Conservation (phyloP, 2,113 vertebrate genomes). For the Bos indicus region DNA sequence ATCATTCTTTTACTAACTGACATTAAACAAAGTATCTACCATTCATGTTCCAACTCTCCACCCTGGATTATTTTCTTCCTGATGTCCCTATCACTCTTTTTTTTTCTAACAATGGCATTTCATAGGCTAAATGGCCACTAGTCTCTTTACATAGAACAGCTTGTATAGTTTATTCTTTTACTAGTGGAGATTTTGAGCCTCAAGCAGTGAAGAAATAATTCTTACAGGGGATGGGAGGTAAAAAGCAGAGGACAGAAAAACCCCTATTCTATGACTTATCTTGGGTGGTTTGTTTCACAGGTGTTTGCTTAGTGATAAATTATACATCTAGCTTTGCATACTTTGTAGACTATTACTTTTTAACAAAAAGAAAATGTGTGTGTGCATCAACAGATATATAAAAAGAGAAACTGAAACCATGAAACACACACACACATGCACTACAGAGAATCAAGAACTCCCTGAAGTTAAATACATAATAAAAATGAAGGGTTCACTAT, state of each 20-base stretch:
- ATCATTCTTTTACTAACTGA: slow-evolving; percentile 21
- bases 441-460: not conserved
- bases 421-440: not conserved
- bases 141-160: not conserved
- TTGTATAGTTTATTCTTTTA: not conserved
- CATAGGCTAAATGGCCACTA: slow-evolving; percentile 4
- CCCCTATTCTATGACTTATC: not conserved
- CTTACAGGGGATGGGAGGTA: not conserved
- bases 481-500: not conserved
- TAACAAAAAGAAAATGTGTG: not conserved
- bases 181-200: not conserved
- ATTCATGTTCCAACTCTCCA: not conserved
- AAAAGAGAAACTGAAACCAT: not conserved
- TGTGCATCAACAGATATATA: not conserved
- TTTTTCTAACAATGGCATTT: not conserved
- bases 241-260: not conserved
- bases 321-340: not conserved
- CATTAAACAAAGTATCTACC: not conserved
- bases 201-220: not conserved
- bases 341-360: not conserved
- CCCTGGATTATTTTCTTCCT: slow-evolving; percentile 7
- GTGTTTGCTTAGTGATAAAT: not conserved
- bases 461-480: not conserved
- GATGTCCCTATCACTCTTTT: not conserved
- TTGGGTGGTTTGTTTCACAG: not conserved